Evolutionary conservation across 1,140 invertebrate genomes (phyloP).

Genomic region (Protaetia brevitarsis): DNA sequence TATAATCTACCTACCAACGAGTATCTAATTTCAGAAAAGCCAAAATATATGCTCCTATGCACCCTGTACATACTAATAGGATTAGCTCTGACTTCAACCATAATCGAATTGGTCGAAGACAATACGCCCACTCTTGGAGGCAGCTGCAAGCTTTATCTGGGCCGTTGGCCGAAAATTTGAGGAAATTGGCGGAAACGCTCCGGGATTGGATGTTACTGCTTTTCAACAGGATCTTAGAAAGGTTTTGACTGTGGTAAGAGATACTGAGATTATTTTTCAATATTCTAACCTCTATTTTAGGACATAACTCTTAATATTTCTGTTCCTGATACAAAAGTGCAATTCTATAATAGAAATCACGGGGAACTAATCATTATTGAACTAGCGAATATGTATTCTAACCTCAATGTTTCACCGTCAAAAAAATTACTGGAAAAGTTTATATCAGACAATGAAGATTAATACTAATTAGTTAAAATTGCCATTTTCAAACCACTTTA

Average conservation of each 20-base stretch:
- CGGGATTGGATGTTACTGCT: conserved; percentile 65
- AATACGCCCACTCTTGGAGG: conserved; percentile 83
- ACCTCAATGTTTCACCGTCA: too few relatives aligned
- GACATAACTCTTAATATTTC: too few relatives aligned
- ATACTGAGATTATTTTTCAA: too few relatives aligned
- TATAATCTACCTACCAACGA: neutral
- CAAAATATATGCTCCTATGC: conserved; percentile 84
- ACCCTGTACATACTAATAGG: conserved; percentile 92
- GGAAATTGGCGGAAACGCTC: conserved; percentile 68
- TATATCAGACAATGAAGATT: too few relatives aligned
- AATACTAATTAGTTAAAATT: too few relatives aligned
- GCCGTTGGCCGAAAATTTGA: conserved; percentile 73
- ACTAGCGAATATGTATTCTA: too few relatives aligned
- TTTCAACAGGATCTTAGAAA: conserved; percentile 65
- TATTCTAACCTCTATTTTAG: too few relatives aligned
- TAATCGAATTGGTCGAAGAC: conserved; percentile 81
- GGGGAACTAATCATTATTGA: too few relatives aligned
- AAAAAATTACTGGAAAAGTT: too few relatives aligned
- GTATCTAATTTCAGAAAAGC: conserved; percentile 61
- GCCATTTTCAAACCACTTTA: too few relatives aligned
- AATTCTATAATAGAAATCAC: too few relatives aligned
- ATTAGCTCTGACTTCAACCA: conserved; percentile 89
- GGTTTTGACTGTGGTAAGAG: conserved; percentile 61
- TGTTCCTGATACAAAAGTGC: too few relatives aligned
- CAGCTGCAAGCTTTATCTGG: conserved; percentile 73